A percentile compares a stretch with the other conserved stretches of the same genome.
Evolutionary conservation across 2,113 vertebrate species (phyloP).

Genomic region (Sander vitreus): DNA sequence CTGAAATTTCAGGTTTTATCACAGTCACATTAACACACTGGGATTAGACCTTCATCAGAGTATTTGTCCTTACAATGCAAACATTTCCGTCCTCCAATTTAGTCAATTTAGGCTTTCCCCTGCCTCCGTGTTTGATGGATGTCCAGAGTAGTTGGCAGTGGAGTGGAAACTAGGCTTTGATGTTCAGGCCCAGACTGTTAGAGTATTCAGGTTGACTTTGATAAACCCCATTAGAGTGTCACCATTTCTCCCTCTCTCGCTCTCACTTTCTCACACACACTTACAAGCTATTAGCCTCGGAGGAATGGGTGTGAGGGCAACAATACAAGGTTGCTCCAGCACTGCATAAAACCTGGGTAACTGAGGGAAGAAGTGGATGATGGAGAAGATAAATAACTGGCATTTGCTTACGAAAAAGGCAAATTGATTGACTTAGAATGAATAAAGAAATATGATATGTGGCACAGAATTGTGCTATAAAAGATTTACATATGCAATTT

Average conservation of each 20-base stretch:
- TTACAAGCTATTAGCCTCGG: conserved; percentile 38
- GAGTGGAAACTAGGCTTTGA: conserved; percentile 66
- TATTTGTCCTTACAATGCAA: conserved; percentile 57
- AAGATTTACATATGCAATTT: conserved; percentile 53
- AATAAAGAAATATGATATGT: neutral
- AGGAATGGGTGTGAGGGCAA: conserved; percentile 53
- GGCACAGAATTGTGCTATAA: conserved; percentile 1
- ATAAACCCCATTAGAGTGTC: conserved; percentile 75
- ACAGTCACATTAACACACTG: conserved; percentile 24
- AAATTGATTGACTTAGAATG: conserved; percentile 26
- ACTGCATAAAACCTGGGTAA: conserved; percentile 36
- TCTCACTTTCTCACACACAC: conserved; percentile 31
- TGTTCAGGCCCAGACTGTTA: conserved; percentile 66
- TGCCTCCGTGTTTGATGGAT: conserved; percentile 61
- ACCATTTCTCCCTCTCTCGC: conserved; percentile 33
- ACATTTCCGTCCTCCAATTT: conserved; percentile 65
- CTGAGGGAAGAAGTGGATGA: conserved; percentile 29
- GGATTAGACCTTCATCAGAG: conserved; percentile 54
- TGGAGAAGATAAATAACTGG: conserved; percentile 10
- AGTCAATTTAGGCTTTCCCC: conserved; percentile 57
- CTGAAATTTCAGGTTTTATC: conserved; percentile 47
- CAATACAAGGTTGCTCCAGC: conserved; percentile 59
- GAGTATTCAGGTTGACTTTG: conserved; percentile 79
- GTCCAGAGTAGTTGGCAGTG: conserved; percentile 57
- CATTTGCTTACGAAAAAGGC: neutral